A percentile compares a stretch with the other conserved stretches of the same genome.
These are phyloP conservation scores for Amaurobius ferox DNA, from an alignment of 2,888 invertebrate genomes.

Conservation along the genomic window DNA sequence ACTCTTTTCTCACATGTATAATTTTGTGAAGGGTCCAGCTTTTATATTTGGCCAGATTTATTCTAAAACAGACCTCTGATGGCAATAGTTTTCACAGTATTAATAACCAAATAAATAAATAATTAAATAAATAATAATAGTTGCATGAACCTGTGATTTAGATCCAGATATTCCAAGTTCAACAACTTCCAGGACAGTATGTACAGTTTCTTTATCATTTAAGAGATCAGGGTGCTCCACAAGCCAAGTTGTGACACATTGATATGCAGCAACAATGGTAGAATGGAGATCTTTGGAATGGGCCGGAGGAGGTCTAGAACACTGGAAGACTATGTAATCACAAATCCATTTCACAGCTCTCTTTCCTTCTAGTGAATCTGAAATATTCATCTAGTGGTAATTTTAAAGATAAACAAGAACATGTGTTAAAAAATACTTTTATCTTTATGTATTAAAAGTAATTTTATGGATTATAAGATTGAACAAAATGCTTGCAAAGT, in stretches of 20 bases:
- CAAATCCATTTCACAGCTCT: constrained; percentile 98
- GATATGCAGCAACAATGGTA: constrained; percentile 86
- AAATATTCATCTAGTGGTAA: background rate
- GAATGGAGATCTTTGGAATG: constrained; percentile 95
- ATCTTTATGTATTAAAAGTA: too few relatives aligned
- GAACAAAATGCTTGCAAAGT: too few relatives aligned
- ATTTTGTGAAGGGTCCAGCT: too few relatives aligned
- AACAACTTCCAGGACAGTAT: constrained; percentile 95
- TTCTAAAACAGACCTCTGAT: too few relatives aligned
- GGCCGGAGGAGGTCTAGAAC: constrained; percentile 93
- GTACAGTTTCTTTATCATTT: constrained; percentile 93
- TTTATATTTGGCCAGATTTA: too few relatives aligned
- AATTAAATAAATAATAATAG: too few relatives aligned
- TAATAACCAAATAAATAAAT: too few relatives aligned
- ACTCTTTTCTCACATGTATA: too few relatives aligned
- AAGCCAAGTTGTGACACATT: constrained; percentile 86
- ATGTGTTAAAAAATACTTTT: too few relatives aligned
- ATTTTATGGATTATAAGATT: too few relatives aligned
- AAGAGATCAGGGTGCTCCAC: constrained; percentile 92
- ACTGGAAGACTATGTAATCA: constrained; percentile 97
- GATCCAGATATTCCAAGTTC: constrained; percentile 98
- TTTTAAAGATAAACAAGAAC: too few relatives aligned
- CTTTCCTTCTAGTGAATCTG: constrained; percentile 92
- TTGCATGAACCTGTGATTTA: constrained; percentile 85
- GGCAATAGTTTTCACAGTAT: too few relatives aligned